Percentiles rank a stretch among this genome's conserved stretches.
Conservation (phyloP, 1,140 invertebrate genomes). For the Lepidurus arcticus region DNA sequence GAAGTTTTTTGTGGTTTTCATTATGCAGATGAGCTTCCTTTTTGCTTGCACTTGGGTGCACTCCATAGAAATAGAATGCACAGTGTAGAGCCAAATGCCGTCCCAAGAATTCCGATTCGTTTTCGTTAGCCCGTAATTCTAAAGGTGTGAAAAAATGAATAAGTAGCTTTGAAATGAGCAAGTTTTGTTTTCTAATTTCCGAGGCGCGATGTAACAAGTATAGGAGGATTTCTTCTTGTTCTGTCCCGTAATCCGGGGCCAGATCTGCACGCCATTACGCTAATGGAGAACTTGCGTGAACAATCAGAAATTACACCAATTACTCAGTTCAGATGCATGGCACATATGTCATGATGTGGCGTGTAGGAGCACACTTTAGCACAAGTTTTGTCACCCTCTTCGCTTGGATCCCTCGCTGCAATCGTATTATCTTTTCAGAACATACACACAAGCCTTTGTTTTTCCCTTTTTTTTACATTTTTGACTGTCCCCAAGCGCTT, state of each 20-base stretch:
- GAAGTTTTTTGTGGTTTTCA: neutral
- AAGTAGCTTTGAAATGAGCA: neutral
- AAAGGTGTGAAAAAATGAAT: neutral
- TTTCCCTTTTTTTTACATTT: neutral
- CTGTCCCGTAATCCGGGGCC: neutral
- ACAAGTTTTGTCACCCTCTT: neutral
- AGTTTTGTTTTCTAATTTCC: neutral
- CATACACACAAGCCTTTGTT: neutral
- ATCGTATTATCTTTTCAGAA: neutral
- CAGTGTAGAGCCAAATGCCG: neutral
- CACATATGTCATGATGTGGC: neutral
- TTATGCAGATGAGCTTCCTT: neutral
- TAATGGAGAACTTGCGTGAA: conserved; percentile 12
- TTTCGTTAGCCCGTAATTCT: neutral
- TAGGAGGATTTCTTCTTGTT: neutral
- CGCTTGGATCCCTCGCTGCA: neutral
- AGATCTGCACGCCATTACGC: neutral
- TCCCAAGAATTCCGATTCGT: neutral
- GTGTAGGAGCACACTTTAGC: conserved; percentile 1
- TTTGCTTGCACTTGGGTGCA: neutral
- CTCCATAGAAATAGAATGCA: conserved; percentile 11
- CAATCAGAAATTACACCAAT: conserved; percentile 13
- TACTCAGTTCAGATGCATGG: neutral
- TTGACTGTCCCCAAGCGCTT: neutral
- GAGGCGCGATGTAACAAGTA: neutral